Evolutionary conservation across 1,140 invertebrate species (phyloP).

Genomic region (Neodiprion pinetum): DNA sequence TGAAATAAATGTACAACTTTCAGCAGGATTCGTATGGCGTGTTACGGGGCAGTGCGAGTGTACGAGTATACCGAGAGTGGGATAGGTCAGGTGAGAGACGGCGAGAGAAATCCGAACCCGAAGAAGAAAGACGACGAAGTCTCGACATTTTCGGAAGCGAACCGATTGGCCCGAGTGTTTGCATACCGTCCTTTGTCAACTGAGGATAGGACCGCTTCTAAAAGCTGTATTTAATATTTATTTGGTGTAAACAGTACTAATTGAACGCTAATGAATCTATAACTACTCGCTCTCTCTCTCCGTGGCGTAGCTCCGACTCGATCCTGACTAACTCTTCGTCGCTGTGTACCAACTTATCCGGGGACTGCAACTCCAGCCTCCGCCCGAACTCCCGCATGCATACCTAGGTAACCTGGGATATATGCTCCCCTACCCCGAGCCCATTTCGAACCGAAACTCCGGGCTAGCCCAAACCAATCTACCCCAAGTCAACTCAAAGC

Average conservation of each 20-base stretch:
- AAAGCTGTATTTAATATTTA: constrained; percentile 47
- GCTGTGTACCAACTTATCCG: too few relatives aligned
- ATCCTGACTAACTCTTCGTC: too few relatives aligned
- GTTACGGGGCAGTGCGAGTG: background rate
- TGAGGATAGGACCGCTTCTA: constrained; percentile 22
- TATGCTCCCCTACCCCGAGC: background rate
- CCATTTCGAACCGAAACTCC: background rate
- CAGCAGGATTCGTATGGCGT: background rate
- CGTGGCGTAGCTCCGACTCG: background rate
- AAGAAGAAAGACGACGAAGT: background rate
- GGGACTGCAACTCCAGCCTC: too few relatives aligned
- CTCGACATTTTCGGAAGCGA: constrained; percentile 11
- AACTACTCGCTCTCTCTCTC: background rate
- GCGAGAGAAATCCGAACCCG: background rate
- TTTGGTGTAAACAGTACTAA: constrained; percentile 52
- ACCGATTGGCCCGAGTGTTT: constrained; percentile 33
- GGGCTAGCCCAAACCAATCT: background rate
- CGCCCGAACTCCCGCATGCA: too few relatives aligned
- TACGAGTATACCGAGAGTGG: background rate
- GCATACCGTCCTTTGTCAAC: constrained; percentile 50
- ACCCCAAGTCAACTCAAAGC: background rate
- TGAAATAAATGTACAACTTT: background rate
- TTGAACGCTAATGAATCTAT: constrained; percentile 58
- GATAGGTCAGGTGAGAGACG: background rate
- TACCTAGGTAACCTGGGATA: background rate